Base-by-base conservation (phyloP, 1,140 invertebrate species). In the Zaprionus davidi region DNA sequence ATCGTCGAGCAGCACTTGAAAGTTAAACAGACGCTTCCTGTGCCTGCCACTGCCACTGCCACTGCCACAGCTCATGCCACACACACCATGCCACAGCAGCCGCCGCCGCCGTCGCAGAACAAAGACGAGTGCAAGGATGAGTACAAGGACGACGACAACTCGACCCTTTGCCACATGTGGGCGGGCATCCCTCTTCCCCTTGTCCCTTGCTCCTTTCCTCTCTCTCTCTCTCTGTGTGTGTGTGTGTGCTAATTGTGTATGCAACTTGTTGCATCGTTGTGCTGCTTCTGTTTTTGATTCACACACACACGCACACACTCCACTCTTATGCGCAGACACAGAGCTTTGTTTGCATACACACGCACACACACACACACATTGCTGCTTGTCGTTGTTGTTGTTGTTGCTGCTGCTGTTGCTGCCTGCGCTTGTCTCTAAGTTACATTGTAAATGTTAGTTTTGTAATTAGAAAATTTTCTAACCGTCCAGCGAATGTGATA, bases 371-470 rank as follows among this genome's bases (percentile, higher is more conserved):
- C 46, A 69, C 65, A 69, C 34, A 13, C 28, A 28, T 5, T 28
- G 26, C 26, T 28, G 6, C 26, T 28, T 28, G 26, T 28, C 26
- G 26, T 28, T 28, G 26, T 31, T 11, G 28, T 31, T 31, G 28
- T 31, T 31, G 28, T 2, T 31, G 28, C 7, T 28, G 28, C 6
- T 31, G 28, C 7, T 31, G 28, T 2, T 34, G 31, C 9, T 34
- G 31, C 31, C 9, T 34, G 41, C 41, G 51, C 74, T 79, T 82
- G 75, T 73, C 71, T 69, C 67, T 85, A 72, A 87, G 80, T 79
- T 90, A 84, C 84, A 90, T 88, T 88, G 84, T 84, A 88, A 88
- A 88, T 88, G 84, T 88, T 88, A 84, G 84, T 90, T 88, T 88
- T 88, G 84, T 88, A 88, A 88, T 88, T 88, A 88, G 84, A 90